Evolutionary conservation across 2,113 vertebrate genomes (phyloP).

Genomic region (Pluvialis apricaria): DNA sequence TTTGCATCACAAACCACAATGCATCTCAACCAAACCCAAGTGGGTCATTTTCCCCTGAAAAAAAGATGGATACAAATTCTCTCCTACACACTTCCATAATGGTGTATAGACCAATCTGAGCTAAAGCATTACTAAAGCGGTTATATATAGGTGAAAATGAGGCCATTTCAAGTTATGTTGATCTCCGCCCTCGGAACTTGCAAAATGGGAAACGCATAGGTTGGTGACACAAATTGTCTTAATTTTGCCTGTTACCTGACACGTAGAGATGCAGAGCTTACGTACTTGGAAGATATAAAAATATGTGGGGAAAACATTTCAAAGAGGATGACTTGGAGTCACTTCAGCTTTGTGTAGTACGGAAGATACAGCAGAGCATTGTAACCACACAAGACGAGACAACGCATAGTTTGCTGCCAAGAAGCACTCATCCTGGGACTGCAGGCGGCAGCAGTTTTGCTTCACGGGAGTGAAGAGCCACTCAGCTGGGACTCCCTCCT

Average conservation of each 20-base stretch:
- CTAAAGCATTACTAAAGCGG: neutral
- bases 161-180: neutral
- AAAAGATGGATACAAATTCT: neutral
- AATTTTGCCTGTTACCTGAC: neutral
- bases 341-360: neutral
- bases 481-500: neutral
- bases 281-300: neutral
- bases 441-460: neutral
- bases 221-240: neutral
- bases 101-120: neutral
- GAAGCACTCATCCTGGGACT: neutral
- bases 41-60: neutral
- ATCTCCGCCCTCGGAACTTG: neutral
- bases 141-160: neutral
- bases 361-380: neutral
- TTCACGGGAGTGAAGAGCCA: neutral
- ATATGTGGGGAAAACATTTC: neutral
- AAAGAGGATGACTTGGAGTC: neutral
- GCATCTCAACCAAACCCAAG: neutral
- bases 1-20: neutral
- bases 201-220: neutral
- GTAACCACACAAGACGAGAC: neutral
- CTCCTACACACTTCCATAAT: neutral
- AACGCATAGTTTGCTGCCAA: accelerated
- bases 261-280: neutral